A percentile compares a stretch with the other conserved stretches of the same genome.
phyloP scores from a whole-genome alignment of 2,888 invertebrate genomes.

The Physocephala rufipes region DNA sequence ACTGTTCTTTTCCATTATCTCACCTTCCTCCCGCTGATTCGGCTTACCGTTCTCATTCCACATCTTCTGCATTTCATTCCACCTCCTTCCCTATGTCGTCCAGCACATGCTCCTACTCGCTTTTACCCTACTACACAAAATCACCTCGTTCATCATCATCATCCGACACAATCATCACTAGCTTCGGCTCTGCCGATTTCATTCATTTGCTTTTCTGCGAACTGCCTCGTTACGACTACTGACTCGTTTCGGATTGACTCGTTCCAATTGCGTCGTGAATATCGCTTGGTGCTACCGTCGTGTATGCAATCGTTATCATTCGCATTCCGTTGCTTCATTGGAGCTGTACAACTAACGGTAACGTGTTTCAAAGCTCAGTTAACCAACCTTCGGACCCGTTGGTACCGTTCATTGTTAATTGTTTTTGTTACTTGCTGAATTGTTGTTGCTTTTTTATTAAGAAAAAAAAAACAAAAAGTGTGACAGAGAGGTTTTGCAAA shows the following conservation, averaged over 20 bases:
- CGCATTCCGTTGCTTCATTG: conserved; percentile 47
- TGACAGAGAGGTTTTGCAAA: conserved; percentile 7
- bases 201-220: conserved; percentile 55
- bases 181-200: conserved; percentile 47
- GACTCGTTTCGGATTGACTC: too few species aligned
- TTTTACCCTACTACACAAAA: neutral
- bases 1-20: neutral
- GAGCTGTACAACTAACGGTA: conserved; percentile 47
- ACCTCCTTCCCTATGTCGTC: neutral
- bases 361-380: conserved; percentile 23
- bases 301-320: conserved; percentile 42
- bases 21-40: neutral
- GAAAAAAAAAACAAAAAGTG: neutral
- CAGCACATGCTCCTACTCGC: neutral
- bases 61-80: neutral
- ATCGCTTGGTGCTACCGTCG: conserved; percentile 17
- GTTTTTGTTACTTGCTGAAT: neutral
- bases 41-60: too few species aligned
- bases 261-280: conserved; percentile 13
- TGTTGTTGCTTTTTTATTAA: neutral
- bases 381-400: neutral
- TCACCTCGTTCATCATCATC: neutral
- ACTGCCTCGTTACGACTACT: conserved; percentile 21
- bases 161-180: neutral
- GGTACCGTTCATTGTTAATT: conserved; percentile 8